These are phyloP conservation scores for Speoplatyrhinus poulsoni DNA, from an alignment of 2,113 vertebrate species.

Conservation along the genomic window DNA sequence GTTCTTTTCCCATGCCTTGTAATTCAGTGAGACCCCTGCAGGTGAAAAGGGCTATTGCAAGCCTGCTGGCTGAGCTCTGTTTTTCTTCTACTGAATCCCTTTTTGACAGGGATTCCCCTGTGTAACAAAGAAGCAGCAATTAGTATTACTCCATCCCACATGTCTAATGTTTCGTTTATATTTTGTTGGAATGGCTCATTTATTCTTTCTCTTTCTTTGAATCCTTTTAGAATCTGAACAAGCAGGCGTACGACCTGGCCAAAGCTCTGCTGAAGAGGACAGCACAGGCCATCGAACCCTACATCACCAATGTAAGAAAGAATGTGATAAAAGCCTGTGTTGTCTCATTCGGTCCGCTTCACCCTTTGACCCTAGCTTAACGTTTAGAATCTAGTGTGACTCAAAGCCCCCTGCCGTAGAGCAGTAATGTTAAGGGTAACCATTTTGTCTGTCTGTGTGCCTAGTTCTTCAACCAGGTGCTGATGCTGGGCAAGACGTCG, in stretches of 20 bases:
- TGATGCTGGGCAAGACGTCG: conserved; percentile 98
- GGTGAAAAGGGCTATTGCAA: conserved; percentile 52
- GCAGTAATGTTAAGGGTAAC: no score
- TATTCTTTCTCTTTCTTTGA: conserved; percentile 4
- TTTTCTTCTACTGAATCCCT: neutral
- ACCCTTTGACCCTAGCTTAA: neutral
- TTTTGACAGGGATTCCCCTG: neutral
- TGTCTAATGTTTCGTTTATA: neutral
- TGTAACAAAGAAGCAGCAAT: neutral
- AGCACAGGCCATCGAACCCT: conserved; percentile 95
- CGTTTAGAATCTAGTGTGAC: no score
- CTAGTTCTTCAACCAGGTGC: conserved; percentile 99
- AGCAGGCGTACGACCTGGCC: conserved; percentile 97
- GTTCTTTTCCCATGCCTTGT: conserved; percentile 39
- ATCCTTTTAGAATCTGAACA: conserved; percentile 90
- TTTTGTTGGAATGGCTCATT: neutral
- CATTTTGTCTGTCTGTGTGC: neutral
- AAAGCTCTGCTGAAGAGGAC: conserved; percentile 98
- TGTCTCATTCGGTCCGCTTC: neutral
- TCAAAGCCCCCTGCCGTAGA: no score
- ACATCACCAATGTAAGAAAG: conserved; percentile 95
- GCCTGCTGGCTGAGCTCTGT: neutral
- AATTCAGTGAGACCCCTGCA: conserved; percentile 73
- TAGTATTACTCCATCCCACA: neutral
- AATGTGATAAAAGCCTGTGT: conserved; percentile 25